A percentile compares a stretch with the other conserved stretches of the same genome.
Conservation (phyloP, 2,113 vertebrate genomes). For the Vidua chalybeata region DNA sequence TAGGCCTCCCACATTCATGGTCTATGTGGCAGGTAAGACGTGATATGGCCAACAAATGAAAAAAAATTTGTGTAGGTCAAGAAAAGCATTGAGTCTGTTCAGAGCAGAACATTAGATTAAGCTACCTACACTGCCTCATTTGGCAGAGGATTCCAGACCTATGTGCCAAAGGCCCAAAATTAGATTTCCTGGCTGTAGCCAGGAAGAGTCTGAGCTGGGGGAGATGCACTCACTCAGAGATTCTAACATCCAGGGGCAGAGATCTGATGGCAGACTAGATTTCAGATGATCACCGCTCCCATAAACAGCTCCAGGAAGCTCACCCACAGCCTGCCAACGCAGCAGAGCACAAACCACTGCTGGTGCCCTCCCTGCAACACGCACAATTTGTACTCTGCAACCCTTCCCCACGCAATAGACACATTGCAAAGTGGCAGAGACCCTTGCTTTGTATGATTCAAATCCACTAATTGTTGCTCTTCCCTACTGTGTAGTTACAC, state of each 20-base stretch:
- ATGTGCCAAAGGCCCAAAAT: background rate
- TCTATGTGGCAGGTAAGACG: background rate
- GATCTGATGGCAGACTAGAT: constrained; percentile 5
- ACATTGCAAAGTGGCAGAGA: background rate
- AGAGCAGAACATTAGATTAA: background rate
- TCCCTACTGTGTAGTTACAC: background rate
- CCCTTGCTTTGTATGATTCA: constrained; percentile 38
- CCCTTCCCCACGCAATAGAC: background rate
- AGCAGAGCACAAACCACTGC: background rate
- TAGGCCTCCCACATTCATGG: background rate
- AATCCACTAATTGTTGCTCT: constrained; percentile 36
- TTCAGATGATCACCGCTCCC: background rate
- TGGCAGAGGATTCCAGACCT: background rate
- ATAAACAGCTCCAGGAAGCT: constrained; percentile 3
- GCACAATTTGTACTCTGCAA: background rate
- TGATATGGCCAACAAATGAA: background rate
- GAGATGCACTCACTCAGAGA: background rate
- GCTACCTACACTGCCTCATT: background rate
- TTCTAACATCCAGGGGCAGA: background rate
- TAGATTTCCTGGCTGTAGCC: background rate
- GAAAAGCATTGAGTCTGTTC: background rate
- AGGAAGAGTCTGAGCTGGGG: background rate
- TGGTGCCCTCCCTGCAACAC: background rate
- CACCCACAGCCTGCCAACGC: background rate
- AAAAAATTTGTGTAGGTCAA: background rate